Conservation (phyloP, 2,797 vertebrate genomes). For the Pangasius krempfi region DNA sequence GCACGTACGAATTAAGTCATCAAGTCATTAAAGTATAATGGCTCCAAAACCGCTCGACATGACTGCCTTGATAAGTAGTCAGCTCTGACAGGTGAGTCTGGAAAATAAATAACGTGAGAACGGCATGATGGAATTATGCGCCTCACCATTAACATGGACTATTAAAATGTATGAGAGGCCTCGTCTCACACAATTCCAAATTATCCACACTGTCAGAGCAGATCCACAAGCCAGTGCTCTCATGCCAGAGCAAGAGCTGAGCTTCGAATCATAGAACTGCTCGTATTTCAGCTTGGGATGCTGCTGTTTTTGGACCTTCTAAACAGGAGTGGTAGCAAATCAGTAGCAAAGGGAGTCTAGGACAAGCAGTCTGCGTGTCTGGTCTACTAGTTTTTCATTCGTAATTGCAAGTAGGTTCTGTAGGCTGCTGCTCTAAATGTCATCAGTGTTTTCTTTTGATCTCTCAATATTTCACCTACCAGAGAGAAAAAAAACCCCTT, state of each 20-base stretch:
- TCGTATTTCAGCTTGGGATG: background rate
- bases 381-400: background rate
- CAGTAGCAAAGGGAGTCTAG: background rate
- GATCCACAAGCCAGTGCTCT: slow-evolving; percentile 67
- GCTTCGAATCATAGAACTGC: background rate
- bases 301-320: too few species aligned
- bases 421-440: background rate
- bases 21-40: slow-evolving; percentile 79
- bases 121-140: slow-evolving; percentile 73
- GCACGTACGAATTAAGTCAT: slow-evolving; percentile 79
- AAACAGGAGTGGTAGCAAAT: too few species aligned
- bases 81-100: slow-evolving; percentile 76
- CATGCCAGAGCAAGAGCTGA: background rate
- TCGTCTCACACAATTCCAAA: slow-evolving; percentile 74
- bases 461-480: background rate
- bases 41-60: slow-evolving; percentile 73
- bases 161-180: slow-evolving; percentile 77
- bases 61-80: slow-evolving; percentile 75
- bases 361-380: background rate
- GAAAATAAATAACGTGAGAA: slow-evolving; percentile 69
- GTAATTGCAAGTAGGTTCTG: background rate
- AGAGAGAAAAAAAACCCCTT: background rate
- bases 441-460: background rate
- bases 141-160: slow-evolving; percentile 65
- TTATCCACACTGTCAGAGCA: slow-evolving; percentile 75